Conservation (phyloP, 2,113 vertebrate species). For the Procavia capensis region DNA sequence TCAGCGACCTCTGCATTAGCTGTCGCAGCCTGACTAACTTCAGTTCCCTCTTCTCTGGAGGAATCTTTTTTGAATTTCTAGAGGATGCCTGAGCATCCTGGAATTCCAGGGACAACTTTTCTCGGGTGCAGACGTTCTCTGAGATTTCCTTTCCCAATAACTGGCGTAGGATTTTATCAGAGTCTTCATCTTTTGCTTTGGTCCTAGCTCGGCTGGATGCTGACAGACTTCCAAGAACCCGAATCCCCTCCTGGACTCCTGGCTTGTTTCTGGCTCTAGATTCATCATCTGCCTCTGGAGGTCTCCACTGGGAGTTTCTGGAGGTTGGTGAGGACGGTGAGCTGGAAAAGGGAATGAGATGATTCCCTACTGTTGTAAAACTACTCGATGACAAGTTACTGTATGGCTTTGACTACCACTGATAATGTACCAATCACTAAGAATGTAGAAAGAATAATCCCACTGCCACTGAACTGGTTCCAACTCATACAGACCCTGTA, state of each 20-base stretch:
- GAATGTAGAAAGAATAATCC: neutral
- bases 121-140: slow-evolving; percentile 90
- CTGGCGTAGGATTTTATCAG: slow-evolving; percentile 93
- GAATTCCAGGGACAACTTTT: slow-evolving; percentile 92
- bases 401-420: neutral
- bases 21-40: slow-evolving; percentile 95
- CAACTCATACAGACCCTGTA: neutral
- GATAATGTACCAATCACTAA: neutral
- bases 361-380: neutral
- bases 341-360: slow-evolving; percentile 86
- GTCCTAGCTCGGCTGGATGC: slow-evolving; percentile 85
- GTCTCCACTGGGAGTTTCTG: slow-evolving; percentile 91
- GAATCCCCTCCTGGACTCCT: slow-evolving; percentile 86
- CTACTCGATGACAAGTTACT: neutral
- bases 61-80: slow-evolving; percentile 87
- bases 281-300: slow-evolving; percentile 85
- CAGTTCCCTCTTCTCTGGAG: slow-evolving; percentile 92
- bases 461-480: neutral
- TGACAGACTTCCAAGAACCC: slow-evolving; percentile 85
- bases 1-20: slow-evolving; percentile 96
- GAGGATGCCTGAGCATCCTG: slow-evolving; percentile 87
- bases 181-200: slow-evolving; percentile 92
- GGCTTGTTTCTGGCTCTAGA: slow-evolving; percentile 85
- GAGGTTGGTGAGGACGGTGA: slow-evolving; percentile 91
- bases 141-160: slow-evolving; percentile 94